Evolutionary conservation across 2,797 vertebrate genomes (phyloP).

Genomic region (Alauda arvensis): DNA sequence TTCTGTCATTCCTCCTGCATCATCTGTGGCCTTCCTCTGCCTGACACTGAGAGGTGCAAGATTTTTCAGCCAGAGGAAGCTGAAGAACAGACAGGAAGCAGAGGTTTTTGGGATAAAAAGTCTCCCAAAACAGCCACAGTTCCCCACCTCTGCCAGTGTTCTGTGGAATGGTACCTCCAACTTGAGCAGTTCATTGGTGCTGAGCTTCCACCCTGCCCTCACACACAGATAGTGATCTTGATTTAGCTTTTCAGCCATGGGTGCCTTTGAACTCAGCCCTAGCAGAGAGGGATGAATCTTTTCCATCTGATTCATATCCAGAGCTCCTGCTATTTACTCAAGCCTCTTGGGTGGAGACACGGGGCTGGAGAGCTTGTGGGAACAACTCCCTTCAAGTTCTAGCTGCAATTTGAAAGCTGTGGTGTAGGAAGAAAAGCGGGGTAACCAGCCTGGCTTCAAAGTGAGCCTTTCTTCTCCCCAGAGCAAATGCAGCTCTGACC

Average conservation of each 20-base stretch:
- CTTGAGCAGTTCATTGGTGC: constrained; percentile 45
- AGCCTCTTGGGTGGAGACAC: constrained; percentile 57
- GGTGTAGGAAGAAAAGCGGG: constrained; percentile 59
- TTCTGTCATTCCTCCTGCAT: accelerated
- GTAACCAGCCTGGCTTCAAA: constrained; percentile 58
- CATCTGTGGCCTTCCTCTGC: background rate
- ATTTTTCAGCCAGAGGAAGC: background rate
- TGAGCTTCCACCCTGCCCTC: constrained; percentile 13
- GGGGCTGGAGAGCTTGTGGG: constrained; percentile 54
- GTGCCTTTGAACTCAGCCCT: constrained; percentile 58
- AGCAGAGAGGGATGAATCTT: constrained; percentile 47
- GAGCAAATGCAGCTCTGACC: constrained; percentile 44
- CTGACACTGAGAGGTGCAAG: background rate
- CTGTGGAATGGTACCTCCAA: background rate
- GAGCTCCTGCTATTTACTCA: constrained; percentile 53
- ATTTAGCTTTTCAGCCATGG: constrained; percentile 38
- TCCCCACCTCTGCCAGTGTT: background rate
- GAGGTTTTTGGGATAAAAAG: background rate
- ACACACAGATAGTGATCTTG: constrained; percentile 41
- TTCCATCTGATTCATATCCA: constrained; percentile 63
- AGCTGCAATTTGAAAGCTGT: constrained; percentile 55
- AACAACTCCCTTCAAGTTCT: constrained; percentile 59
- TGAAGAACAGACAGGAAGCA: background rate
- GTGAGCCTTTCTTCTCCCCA: constrained; percentile 49
- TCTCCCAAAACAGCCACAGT: background rate